These are phyloP conservation scores for Petrophora chlorosata DNA, from an alignment of 2,888 invertebrate genomes.

Conservation along the genomic window DNA sequence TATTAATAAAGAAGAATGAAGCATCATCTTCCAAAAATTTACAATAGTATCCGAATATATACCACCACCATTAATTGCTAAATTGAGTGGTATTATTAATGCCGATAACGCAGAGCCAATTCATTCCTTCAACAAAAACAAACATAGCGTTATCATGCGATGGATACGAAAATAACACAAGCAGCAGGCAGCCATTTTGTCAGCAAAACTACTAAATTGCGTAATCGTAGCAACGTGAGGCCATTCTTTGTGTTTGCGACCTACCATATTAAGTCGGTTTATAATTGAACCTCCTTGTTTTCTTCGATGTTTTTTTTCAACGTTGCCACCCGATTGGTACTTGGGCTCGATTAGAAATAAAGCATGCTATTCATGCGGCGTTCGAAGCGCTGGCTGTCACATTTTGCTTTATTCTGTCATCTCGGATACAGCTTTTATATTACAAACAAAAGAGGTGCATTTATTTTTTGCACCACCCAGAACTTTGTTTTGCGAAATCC, in stretches of 20 bases:
- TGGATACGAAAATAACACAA: constrained; percentile 47
- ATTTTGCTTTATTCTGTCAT: too few species aligned
- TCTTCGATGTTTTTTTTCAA: constrained; percentile 65
- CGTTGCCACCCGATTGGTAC: constrained; percentile 59
- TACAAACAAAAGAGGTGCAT: constrained; percentile 1
- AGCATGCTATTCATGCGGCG: constrained; percentile 45
- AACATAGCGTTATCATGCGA: constrained; percentile 46
- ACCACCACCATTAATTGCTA: constrained; percentile 3
- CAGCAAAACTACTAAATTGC: constrained; percentile 31
- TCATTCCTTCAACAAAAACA: constrained; percentile 45
- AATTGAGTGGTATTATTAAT: constrained; percentile 8
- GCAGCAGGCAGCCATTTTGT: constrained; percentile 37
- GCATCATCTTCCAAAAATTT: too few species aligned
- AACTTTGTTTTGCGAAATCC: too few species aligned
- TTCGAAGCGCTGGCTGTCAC: not conserved
- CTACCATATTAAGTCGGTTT: constrained; percentile 55
- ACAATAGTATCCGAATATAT: constrained; percentile 2
- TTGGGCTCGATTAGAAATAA: constrained; percentile 47
- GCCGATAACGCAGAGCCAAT: constrained; percentile 27
- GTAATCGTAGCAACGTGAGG: constrained; percentile 36
- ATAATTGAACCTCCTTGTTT: constrained; percentile 73
- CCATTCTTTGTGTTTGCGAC: constrained; percentile 57
- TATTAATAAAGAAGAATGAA: too few species aligned
- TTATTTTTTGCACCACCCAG: too few species aligned
- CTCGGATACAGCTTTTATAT: not conserved